A percentile compares a stretch with the other conserved stretches of the same genome.
These are phyloP conservation scores for Halichondria panicea DNA, from an alignment of 37 sponge, comb jelly and placozoan genomes.

Conservation along the genomic window DNA sequence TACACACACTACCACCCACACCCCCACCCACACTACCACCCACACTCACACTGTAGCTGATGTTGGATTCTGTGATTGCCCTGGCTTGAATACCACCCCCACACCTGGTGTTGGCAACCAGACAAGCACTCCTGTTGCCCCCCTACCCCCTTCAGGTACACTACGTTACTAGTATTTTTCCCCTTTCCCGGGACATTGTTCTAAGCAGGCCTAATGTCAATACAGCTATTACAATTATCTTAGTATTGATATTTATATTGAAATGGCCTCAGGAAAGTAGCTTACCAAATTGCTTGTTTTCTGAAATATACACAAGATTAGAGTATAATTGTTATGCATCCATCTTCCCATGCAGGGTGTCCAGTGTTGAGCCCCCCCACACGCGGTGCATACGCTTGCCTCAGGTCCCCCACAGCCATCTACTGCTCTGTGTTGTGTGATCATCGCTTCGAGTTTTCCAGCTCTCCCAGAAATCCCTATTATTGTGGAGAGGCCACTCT, in stretches of 20 bases:
- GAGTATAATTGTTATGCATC: not conserved
- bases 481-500: conserved; percentile 26
- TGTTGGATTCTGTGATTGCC: conserved; percentile 28
- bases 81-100: not conserved
- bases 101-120: not conserved
- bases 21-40: not conserved
- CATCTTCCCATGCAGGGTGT: conserved; percentile 22
- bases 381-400: conserved; percentile 39
- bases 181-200: not conserved
- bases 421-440: conserved; percentile 57
- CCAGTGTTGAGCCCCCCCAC: conserved; percentile 35
- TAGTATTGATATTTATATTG: too few species aligned
- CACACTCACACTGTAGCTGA: conserved; percentile 5
- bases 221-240: not conserved
- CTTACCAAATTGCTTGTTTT: too few species aligned
- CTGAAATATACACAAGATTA: not conserved
- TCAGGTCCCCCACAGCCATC: conserved; percentile 16
- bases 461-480: conserved; percentile 49
- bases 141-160: conserved; percentile 34
- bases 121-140: not conserved
- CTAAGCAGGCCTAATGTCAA: too few species aligned
- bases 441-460: conserved; percentile 50
- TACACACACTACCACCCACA: not conserved
- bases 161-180: not conserved
- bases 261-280: too few species aligned